These are phyloP conservation scores for Thera britannica DNA, from an alignment of 2,888 invertebrate genomes.

Conservation along the genomic window DNA sequence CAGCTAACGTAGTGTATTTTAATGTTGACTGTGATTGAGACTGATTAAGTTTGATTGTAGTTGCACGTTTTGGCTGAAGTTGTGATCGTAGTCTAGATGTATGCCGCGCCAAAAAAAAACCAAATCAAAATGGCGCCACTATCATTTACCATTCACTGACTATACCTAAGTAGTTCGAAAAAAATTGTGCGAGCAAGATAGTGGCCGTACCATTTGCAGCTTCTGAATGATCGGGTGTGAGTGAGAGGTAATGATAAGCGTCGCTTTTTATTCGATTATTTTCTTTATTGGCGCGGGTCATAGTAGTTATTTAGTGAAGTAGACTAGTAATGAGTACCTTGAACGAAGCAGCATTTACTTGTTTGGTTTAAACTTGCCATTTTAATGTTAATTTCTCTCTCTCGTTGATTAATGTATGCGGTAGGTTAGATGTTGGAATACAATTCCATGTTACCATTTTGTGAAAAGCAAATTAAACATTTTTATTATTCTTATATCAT, in stretches of 20 bases:
- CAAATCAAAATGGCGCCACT: no score
- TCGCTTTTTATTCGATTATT: no score
- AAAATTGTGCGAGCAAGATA: no score
- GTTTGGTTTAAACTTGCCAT: not conserved
- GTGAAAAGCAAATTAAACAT: constrained; percentile 25
- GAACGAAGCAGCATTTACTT: not conserved
- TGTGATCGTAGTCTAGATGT: no score
- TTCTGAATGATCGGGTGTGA: no score
- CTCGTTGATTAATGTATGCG: not conserved
- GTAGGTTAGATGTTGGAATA: not conserved
- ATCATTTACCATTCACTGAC: no score
- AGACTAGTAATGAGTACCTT: not conserved
- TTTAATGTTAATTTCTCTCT: not conserved
- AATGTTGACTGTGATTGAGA: constrained; percentile 1
- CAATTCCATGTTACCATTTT: constrained; percentile 11
- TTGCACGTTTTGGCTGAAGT: constrained; percentile 15
- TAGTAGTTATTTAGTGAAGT: constrained; percentile 6
- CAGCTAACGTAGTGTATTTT: constrained; percentile 8
- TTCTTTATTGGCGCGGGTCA: not conserved
- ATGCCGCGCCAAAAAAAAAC: no score
- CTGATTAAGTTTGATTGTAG: constrained; percentile 1
- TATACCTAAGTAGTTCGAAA: no score
- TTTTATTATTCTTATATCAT: constrained; percentile 24
- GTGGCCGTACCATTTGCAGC: no score
- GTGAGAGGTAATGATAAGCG: no score